These are phyloP conservation scores for Hemibagrus guttatus DNA, from an alignment of 2,797 vertebrate genomes.

Conservation along the genomic window DNA sequence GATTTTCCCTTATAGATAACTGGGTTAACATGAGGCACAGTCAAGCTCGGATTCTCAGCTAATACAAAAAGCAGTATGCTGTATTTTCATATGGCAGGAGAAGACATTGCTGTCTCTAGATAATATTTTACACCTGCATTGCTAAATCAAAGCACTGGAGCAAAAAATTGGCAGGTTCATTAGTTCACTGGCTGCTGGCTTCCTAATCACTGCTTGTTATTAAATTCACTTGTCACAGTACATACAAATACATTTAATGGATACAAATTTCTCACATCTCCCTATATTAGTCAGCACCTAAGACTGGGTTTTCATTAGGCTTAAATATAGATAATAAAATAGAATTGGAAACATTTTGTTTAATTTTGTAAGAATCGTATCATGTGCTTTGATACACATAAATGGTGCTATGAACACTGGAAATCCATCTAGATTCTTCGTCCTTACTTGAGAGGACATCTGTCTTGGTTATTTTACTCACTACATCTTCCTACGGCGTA, in stretches of 20 bases:
- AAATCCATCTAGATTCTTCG: not conserved
- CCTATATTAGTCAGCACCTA: not conserved
- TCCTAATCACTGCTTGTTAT: not conserved
- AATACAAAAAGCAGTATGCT: not conserved
- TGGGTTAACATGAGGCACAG: not conserved
- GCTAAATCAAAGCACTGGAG: slow-evolving; percentile 1
- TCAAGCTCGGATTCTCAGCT: not conserved
- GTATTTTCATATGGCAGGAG: not conserved
- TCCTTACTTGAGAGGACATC: slow-evolving; percentile 39
- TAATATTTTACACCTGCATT: slow-evolving; percentile 8
- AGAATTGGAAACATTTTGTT: not conserved
- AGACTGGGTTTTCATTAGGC: not conserved
- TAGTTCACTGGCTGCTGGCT: not conserved
- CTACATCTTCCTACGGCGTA: slow-evolving; percentile 42
- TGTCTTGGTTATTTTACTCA: slow-evolving; percentile 46
- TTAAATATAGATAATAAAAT: not conserved
- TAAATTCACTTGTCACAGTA: not conserved
- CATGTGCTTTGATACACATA: not conserved
- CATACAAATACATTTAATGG: not conserved
- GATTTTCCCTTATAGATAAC: slow-evolving; percentile 5
- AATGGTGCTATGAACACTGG: too few species aligned
- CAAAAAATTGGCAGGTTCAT: slow-evolving; percentile 28
- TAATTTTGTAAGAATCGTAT: not conserved
- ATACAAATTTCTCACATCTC: not conserved
- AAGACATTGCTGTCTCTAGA: slow-evolving; percentile 1